Base-by-base conservation (phyloP, 2,797 vertebrate species). In the Acestrorhynchus altus region DNA sequence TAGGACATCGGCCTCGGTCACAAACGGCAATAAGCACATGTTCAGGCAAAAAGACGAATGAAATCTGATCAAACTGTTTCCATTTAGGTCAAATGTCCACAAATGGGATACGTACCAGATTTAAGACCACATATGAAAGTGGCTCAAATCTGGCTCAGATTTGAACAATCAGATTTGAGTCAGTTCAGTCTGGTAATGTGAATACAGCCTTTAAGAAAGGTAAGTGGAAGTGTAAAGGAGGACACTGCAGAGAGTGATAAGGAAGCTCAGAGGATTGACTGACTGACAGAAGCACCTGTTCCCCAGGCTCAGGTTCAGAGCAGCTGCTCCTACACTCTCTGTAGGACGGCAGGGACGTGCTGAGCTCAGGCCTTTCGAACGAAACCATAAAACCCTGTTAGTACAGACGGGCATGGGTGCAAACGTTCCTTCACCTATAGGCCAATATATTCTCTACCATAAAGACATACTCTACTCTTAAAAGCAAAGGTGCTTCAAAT, bases 211-310 rank as follows among this genome's bases (percentile, higher is more conserved):
- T n/a, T 57, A 47, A 63, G 49, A 15, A 24, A 47, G 40, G 52
- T 39, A 24, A 54, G 35, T 61, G 63, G 31, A 49, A 40, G 18
- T 46, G 61, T 70, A 22, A 60, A 44, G 54, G 31, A 69, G 65
- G 76, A 72, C 66, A 40, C 42, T 2, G 68, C 16, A 35, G 60
- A 67, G 74, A 74, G 80, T 2, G 22, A 40, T 40, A 42, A 65
- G 46, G 54, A 52, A n/a, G n/a, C 73, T 46, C 51, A 12, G 40
- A 11, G 74, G 4, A 44, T 70, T 72, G 57, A 61, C 63, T 95
- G 93, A 94, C 74, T 85, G 93, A 94, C 92, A 85, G 72, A 61
- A 86, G 87, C 93, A 94, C 92, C 91, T 94, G 94, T 76, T 86
- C 72, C 80, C 68, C 86, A 89, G 91, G 90, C 90, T 94, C 92